Conservation (phyloP, 2,113 vertebrate genomes). For the Pogona vitticeps region DNA sequence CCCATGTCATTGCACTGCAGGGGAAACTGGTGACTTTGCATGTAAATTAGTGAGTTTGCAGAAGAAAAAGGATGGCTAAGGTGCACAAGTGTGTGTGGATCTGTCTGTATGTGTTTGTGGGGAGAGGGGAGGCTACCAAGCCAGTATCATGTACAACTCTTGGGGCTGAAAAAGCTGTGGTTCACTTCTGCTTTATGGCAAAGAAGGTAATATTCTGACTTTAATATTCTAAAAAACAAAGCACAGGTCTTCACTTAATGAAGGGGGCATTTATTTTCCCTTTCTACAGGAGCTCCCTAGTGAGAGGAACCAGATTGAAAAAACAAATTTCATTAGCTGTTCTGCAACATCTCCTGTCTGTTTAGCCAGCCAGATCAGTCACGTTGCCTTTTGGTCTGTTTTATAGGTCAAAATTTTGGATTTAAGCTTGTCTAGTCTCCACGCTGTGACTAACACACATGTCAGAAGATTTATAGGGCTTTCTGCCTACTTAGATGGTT, state of each 20-base stretch:
- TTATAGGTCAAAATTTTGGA: conserved; percentile 2
- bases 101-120: neutral
- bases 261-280: neutral
- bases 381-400: neutral
- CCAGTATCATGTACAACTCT: neutral
- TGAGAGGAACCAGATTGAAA: neutral
- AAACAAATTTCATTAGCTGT: neutral
- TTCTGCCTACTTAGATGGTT: neutral
- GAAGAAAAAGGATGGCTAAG: neutral
- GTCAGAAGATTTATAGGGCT: neutral
- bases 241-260: neutral
- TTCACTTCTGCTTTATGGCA: neutral
- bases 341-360: neutral
- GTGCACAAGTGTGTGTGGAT: neutral
- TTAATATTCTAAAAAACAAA: neutral
- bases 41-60: neutral
- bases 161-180: neutral
- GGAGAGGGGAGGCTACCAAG: neutral
- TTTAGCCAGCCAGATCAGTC: neutral
- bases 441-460: neutral
- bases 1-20: neutral
- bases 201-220: neutral
- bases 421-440: neutral
- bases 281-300: no score
- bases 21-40: neutral